Base-by-base conservation (phyloP, 1,140 invertebrate species). In the Heliothis virescens region DNA sequence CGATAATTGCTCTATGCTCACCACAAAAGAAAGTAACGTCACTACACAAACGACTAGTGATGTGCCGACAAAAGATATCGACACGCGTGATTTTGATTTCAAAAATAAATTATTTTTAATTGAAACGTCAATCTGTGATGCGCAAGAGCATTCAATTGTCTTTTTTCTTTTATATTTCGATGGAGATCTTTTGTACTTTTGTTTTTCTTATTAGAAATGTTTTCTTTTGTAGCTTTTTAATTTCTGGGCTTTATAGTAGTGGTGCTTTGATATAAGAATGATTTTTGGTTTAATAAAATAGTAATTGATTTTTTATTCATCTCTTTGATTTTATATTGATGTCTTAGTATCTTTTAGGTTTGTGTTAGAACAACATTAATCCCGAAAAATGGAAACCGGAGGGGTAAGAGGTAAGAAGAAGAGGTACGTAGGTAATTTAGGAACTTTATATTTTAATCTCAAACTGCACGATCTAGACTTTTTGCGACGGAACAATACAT, bases 41-140 rank as follows among this genome's bases (percentile, higher is more conserved):
- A 84, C 67, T 81, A 82, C 65, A 48, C 76, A 81, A 79, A 82
- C 65, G 16, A 52, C 53, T 82, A 85, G 75, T 80, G 80, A 80
- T 77, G 81, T 50, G 79, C 74, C 77, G 79, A 80, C 80, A 82
- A 83, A 78, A 82, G 83, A 48, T 82, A 82, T 84, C 83, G 81
- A 82, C n/a, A 18, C 62, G 79, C 55, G 67, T 77, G 60, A 50
- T 57, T 79, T 76, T 63, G 34, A 71, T 77, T 79, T 80, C 81
- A 82, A 26, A 86, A 86, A 83, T 83, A 83, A 86, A 84, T 82
- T 65, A 82, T 80, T 83, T 85, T 86, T 84, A 82, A 86, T 86
- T 82, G 77, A 84, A 80, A 75, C 82, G 84, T 86, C 84, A 86
- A 55, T 85, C 80, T 69, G 34, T 55, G 71, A 73, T 62, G 72